Conservation (phyloP, 2,113 vertebrate genomes). For the Illadopsis cleaveri region DNA sequence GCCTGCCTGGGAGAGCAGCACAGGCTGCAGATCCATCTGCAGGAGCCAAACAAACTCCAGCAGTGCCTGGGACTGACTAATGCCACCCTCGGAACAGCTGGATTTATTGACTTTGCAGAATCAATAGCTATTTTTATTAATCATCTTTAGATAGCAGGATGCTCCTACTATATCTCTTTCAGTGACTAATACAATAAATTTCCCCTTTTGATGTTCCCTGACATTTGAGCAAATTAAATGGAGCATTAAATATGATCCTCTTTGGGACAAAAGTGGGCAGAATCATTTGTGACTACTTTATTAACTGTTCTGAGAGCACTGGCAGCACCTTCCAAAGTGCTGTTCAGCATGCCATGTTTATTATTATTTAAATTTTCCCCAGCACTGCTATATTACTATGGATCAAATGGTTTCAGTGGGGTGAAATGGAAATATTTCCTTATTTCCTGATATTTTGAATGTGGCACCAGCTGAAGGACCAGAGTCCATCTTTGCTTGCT, state of each 20-base stretch:
- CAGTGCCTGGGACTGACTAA: background rate
- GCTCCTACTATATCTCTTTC: slow-evolving; percentile 70
- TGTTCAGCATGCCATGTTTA: slow-evolving; percentile 37
- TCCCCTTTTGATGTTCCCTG: slow-evolving; percentile 76
- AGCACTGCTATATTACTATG: slow-evolving; percentile 37
- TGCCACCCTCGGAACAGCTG: slow-evolving; percentile 36
- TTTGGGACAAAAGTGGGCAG: slow-evolving; percentile 69
- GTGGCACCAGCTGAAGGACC: background rate
- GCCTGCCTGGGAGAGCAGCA: background rate
- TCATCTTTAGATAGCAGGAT: slow-evolving; percentile 65
- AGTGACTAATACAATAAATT: slow-evolving; percentile 74
- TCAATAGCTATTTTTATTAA: slow-evolving; percentile 76
- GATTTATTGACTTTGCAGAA: slow-evolving; percentile 69
- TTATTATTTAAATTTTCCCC: slow-evolving; percentile 60
- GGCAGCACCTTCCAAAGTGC: slow-evolving; percentile 47
- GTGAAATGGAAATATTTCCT: slow-evolving; percentile 77
- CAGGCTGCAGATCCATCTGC: background rate
- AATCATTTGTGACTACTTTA: slow-evolving; percentile 75
- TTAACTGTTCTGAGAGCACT: slow-evolving; percentile 62
- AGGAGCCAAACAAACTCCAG: slow-evolving; percentile 29
- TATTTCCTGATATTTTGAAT: slow-evolving; percentile 72
- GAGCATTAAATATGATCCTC: slow-evolving; percentile 76
- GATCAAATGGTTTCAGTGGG: slow-evolving; percentile 76
- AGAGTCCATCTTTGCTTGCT: background rate
- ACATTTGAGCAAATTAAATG: slow-evolving; percentile 81